Evolutionary conservation across 2,113 vertebrate species (phyloP), one percentile per base, ranked within the genome.

Genomic region (Mungos mungo): DNA sequence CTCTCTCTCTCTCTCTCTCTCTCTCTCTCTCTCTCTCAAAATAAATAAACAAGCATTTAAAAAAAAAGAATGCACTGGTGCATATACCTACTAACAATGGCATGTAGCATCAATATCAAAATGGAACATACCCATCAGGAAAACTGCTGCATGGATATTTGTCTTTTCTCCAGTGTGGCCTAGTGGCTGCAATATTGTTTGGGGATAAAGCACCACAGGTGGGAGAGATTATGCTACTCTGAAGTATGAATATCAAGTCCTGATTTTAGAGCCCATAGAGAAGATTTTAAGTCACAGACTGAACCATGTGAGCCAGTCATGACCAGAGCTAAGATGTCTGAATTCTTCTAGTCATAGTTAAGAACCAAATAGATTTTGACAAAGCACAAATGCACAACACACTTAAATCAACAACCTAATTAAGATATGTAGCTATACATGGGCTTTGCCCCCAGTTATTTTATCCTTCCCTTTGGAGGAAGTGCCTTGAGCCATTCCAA

Each of bases 341-440:
- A 68, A 54, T 95, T 21, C 1, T 92, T 97, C 79, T 27, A 86
- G 74, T 82, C 91, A 66, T 2, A 54, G 93, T 79, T 97, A 97
- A 93, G 83, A 98, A 89, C 38, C 81, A 97, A 98, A 98, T 96
- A 13, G 4, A 81, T 98, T 98, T 96, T 98, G 98, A 98, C 98
- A 98, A 96, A 96, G 81, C 96, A 94, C 96, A 96, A 97, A 77
- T 19, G 38, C 31, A 93, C 3, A 4, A 82, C 92, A 91, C 93
- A 88, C 94, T 98, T 98, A 98, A 98, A 98, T 98, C 98, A 98
- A 98, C 98, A 98, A 94, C 71, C 38, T 96, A 96, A 98, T 99
- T 98, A 98, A 97, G 98, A 96, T 68, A 93, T 35, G 95, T 65
- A 96, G 95, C 96, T 93, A 63, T 0, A 0, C 90, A 88, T 45